Base-by-base conservation (phyloP, 2,888 invertebrate genomes). In the Blera fallax region DNA sequence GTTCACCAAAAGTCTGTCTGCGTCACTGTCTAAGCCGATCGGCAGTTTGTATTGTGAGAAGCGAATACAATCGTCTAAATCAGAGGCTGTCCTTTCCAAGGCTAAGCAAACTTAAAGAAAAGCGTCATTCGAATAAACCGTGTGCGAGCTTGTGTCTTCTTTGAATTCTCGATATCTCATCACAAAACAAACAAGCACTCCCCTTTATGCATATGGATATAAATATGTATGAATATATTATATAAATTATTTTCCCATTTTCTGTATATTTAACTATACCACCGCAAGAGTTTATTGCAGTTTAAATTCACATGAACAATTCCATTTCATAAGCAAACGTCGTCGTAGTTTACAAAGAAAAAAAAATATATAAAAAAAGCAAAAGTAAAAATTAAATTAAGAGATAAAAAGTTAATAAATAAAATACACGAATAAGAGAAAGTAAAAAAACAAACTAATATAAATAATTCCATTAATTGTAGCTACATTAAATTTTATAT, bases 31-130 rank as follows among this genome's bases (percentile, higher is more conserved):
- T 21, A 90, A 91, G 76, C 91, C 91, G 1, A 89, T 91, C 34
- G 91, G 92, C 69, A 91, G 91, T 77, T 89, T 92, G 16, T 92
- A 90, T 81, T 92, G 92, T 76, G 92, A 92, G 87, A 91, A 92
- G 88, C 91, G 92, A 34, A 88, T 92, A 82, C 90, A 92, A 88
- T 89, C 90, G 56, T 91, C 92, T 10, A 91, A 91, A 88, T 91
- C 92, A 62, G 92, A 92, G 88, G 91, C 91, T 24, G 87, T 90
- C 24, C 89, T 90, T 7, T 82, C 88, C 14, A 87, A 87, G 78
- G 70, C 79, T 43, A 65, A 87, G 87, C 84, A 87, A 82, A 73
- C 80, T 64, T 81, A 81, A 72, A 60, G 2, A 14, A 50, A 37
- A 40, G 16, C 11, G 27, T 40, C 50, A 52, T 54, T 69, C 78